phyloP scores from a whole-genome alignment of 2,113 vertebrate genomes.

The Grallaria varia region DNA sequence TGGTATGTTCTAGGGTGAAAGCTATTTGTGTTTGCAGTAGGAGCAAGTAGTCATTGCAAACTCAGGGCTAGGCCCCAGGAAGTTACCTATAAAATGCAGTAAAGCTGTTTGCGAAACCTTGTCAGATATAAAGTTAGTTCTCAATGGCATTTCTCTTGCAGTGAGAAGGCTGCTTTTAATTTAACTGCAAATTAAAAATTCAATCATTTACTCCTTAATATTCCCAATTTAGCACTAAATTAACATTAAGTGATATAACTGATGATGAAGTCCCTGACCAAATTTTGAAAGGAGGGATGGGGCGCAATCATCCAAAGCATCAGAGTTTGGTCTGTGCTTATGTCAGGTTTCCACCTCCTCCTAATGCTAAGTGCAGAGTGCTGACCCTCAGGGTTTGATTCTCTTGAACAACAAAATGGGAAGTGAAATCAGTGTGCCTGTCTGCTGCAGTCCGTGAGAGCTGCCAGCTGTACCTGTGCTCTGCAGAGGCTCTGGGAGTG shows the following conservation, averaged over 20 bases:
- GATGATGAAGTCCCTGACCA: not conserved
- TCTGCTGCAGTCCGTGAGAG: not conserved
- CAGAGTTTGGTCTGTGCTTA: not conserved
- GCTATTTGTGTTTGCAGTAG: not conserved
- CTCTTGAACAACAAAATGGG: not conserved
- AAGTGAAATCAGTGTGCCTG: not conserved
- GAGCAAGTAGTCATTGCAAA: not conserved
- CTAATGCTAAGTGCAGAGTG: not conserved
- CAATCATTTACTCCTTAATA: not conserved
- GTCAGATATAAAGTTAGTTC: not conserved
- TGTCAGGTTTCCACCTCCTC: not conserved
- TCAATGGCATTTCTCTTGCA: not conserved
- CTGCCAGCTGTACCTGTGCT: not conserved
- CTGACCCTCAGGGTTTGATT: not conserved
- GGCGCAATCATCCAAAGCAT: not conserved
- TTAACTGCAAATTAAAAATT: constrained; percentile 20
- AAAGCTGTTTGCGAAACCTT: not conserved
- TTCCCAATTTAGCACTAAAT: not conserved
- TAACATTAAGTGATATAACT: not conserved
- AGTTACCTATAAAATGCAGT: not conserved
- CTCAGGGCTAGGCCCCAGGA: not conserved
- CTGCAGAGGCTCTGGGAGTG: not conserved
- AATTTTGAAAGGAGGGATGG: not conserved
- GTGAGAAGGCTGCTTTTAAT: constrained; percentile 3
- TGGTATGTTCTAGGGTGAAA: not conserved